Conservation (phyloP, 2,888 invertebrate species). For the Bedellia somnulentella region DNA sequence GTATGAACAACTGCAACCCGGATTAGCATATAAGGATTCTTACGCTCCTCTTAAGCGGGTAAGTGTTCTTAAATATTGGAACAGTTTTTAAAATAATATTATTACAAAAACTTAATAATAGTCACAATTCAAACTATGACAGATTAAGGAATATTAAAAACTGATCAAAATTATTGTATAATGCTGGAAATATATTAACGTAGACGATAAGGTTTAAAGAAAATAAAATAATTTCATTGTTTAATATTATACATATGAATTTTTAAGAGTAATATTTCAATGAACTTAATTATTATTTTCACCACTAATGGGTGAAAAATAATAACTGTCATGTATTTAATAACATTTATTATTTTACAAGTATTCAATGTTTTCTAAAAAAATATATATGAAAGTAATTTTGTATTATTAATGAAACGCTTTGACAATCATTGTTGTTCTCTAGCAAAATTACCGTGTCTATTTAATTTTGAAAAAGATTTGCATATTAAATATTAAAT, state of each 20-base stretch:
- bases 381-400: too few relatives aligned
- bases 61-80: not conserved
- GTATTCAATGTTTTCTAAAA: too few relatives aligned
- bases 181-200: not conserved
- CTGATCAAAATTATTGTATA: not conserved
- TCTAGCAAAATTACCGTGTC: too few relatives aligned
- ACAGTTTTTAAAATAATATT: not conserved
- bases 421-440: too few relatives aligned
- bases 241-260: not conserved
- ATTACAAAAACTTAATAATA: not conserved
- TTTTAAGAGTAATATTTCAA: too few relatives aligned
- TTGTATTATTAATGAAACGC: too few relatives aligned
- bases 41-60: conserved; percentile 6
- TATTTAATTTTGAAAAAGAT: too few relatives aligned
- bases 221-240: not conserved
- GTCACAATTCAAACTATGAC: not conserved
- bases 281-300: too few relatives aligned
- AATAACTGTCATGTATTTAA: too few relatives aligned
- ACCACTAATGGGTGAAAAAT: too few relatives aligned
- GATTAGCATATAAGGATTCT: not conserved
- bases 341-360: too few relatives aligned
- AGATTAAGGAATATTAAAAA: not conserved
- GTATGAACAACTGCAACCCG: conserved; percentile 8
- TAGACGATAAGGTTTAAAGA: not conserved
- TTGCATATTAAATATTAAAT: too few relatives aligned